Evolutionary conservation across 35 echinoderm and acorn worm species (phyloP).

Genomic region (Eucidaris tribuloides): DNA sequence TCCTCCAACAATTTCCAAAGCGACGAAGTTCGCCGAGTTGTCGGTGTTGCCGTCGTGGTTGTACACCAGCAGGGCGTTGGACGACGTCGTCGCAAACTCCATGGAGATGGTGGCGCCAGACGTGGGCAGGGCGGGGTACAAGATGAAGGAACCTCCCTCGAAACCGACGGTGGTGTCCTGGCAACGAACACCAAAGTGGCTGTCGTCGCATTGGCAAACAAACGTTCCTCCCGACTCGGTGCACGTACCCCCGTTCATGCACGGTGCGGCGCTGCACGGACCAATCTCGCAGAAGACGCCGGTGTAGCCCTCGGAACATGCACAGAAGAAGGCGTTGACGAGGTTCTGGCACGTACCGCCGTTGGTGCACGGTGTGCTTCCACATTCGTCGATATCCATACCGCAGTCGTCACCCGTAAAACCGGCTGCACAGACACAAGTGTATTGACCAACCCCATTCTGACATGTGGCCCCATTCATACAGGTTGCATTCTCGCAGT

Average conservation of each 20-base stretch:
- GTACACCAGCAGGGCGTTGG: slow-evolving; percentile 76
- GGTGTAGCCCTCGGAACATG: slow-evolving; percentile 64
- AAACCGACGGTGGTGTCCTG: slow-evolving; percentile 81
- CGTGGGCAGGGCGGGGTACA: neutral
- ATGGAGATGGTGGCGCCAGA: slow-evolving; percentile 48
- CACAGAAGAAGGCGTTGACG: slow-evolving; percentile 64
- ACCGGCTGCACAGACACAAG: slow-evolving; percentile 63
- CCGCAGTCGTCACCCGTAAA: slow-evolving; percentile 69
- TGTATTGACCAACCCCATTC: slow-evolving; percentile 54
- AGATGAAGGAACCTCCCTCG: slow-evolving; percentile 65
- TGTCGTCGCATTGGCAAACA: slow-evolving; percentile 68
- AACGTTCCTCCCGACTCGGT: slow-evolving; percentile 61
- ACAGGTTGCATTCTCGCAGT: slow-evolving; percentile 72
- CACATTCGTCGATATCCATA: slow-evolving; percentile 72
- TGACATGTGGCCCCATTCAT: slow-evolving; percentile 69
- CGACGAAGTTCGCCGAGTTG: slow-evolving; percentile 65
- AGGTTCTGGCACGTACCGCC: slow-evolving; percentile 64
- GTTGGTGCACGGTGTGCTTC: slow-evolving; percentile 61
- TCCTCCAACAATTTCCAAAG: slow-evolving; percentile 69
- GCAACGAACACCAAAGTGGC: slow-evolving; percentile 66
- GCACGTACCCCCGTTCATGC: slow-evolving; percentile 74
- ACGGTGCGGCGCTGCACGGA: slow-evolving; percentile 73
- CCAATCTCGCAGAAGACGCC: slow-evolving; percentile 73
- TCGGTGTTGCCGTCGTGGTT: slow-evolving; percentile 81
- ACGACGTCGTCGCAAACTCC: slow-evolving; percentile 67